These are phyloP conservation scores for Phyllopteryx taeniolatus DNA, from an alignment of 2,113 vertebrate species.

Conservation along the genomic window DNA sequence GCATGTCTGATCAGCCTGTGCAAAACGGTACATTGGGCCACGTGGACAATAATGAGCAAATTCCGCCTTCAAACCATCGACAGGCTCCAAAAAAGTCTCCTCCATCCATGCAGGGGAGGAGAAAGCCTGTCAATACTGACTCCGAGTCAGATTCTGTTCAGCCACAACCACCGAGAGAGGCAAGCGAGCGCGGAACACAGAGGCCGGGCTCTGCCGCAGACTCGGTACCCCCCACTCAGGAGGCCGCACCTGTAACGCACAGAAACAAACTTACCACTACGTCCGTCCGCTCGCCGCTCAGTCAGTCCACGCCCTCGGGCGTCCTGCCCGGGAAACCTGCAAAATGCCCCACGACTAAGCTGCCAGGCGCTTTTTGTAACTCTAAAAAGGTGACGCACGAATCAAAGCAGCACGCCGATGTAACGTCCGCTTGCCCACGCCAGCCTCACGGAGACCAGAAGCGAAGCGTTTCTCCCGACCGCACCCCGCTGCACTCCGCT, in stretches of 20 bases:
- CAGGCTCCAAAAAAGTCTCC: background rate
- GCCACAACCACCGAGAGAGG: background rate
- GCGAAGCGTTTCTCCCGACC: background rate
- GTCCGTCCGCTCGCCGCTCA: constrained; percentile 55
- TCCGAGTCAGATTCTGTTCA: background rate
- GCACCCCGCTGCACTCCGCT: constrained; percentile 3
- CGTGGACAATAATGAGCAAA: constrained; percentile 3
- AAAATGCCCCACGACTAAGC: constrained; percentile 10
- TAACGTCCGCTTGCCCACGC: background rate
- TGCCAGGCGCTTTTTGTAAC: background rate
- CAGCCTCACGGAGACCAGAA: background rate
- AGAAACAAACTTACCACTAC: constrained; percentile 66
- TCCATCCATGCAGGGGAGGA: background rate
- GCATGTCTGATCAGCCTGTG: constrained; percentile 66
- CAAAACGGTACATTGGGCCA: constrained; percentile 15
- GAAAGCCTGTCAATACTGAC: constrained; percentile 2
- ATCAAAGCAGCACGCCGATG: constrained; percentile 2
- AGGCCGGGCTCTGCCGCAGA: constrained; percentile 53
- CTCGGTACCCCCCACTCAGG: constrained; percentile 79
- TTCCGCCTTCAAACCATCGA: constrained; percentile 10
- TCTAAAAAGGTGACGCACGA: background rate
- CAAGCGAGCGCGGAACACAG: constrained; percentile 20
- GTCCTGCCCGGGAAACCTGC: constrained; percentile 1
- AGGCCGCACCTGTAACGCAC: constrained; percentile 66
- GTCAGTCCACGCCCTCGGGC: constrained; percentile 36